Evolutionary conservation across 2,888 invertebrate genomes (phyloP), one percentile per base, ranked within the genome.

Genomic region (Bellardia pandia): DNA sequence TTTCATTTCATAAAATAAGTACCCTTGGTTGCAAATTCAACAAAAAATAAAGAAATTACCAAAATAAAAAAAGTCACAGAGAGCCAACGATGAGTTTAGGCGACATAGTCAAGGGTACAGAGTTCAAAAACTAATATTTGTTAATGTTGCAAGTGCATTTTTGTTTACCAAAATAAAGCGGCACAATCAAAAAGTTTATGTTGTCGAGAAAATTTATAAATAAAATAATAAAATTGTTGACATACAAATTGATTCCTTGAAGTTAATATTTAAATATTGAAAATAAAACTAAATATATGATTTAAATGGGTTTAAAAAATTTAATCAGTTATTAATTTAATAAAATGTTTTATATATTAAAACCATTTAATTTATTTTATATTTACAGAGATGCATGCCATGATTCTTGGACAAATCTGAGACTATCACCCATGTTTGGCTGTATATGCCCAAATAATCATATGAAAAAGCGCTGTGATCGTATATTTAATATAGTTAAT

Each of bases 381-480:
- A 48, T 23, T 90, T 90, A 69, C 94, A 98, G 98, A 94, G 97
- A 97, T 91, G 94, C 96, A 74, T 98, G 98, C 92, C 97, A 97
- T 92, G 97, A 97, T 91, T 96, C 98, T 69, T 98, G 98, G 98
- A 96, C 96, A 89, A 97, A 97, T 91, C 94, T 98, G 80, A 96
- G 98, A 83, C 95, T 97, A 88, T 97, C 98, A 37, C 98, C 98
- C 0, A 96, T 98, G 95, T 98, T 98, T 94, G 98, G 98, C 74
- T 98, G 98, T 94, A 97, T 98, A 93, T 98, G 98, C 93, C 98
- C 98, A 89, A 97, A 97, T 94, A 97, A 97, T 90, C 97, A 97
- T 94, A 96, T 96, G 96, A 96, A 97, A 95, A 96, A 96, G 91
- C 95, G 97, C 90, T 98, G 98, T 94, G 97, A 98, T 94, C 95